These are phyloP conservation scores for Agrochola macilenta DNA, from an alignment of 2,888 invertebrate species.

Conservation along the genomic window DNA sequence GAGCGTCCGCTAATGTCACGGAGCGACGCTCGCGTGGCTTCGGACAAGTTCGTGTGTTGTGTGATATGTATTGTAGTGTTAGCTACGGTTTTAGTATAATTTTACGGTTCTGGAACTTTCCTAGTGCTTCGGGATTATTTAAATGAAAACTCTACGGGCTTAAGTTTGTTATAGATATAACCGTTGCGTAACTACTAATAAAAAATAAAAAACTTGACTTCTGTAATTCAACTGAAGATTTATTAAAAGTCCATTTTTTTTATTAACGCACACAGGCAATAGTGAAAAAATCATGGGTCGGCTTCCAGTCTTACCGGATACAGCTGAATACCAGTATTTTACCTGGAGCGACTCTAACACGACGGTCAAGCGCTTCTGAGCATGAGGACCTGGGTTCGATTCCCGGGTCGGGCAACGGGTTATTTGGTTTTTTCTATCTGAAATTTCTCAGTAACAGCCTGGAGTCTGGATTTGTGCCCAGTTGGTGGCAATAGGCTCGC, in stretches of 20 bases:
- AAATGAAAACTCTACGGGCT: neutral
- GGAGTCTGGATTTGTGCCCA: no score
- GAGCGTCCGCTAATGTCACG: conserved; percentile 65
- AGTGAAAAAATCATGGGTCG: neutral
- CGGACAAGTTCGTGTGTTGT: conserved; percentile 37
- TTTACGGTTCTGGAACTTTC: conserved; percentile 13
- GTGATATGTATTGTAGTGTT: conserved; percentile 37
- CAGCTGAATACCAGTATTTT: no score
- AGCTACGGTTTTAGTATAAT: conserved; percentile 9
- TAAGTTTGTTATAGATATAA: neutral
- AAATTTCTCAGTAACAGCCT: no score
- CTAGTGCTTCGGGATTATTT: neutral
- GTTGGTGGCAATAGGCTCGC: no score
- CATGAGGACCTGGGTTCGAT: no score
- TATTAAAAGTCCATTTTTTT: neutral
- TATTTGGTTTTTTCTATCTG: no score
- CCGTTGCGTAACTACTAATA: neutral
- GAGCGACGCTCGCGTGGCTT: conserved; percentile 50
- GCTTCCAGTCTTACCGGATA: no score
- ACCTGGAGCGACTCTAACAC: no score
- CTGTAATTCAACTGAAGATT: neutral
- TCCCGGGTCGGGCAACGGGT: no score
- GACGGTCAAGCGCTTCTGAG: no score
- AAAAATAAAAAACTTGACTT: neutral
- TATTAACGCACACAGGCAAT: neutral